Evolutionary conservation across 2,888 invertebrate genomes (phyloP), one percentile per base, ranked within the genome.

Genomic region (Pollenia amentaria): DNA sequence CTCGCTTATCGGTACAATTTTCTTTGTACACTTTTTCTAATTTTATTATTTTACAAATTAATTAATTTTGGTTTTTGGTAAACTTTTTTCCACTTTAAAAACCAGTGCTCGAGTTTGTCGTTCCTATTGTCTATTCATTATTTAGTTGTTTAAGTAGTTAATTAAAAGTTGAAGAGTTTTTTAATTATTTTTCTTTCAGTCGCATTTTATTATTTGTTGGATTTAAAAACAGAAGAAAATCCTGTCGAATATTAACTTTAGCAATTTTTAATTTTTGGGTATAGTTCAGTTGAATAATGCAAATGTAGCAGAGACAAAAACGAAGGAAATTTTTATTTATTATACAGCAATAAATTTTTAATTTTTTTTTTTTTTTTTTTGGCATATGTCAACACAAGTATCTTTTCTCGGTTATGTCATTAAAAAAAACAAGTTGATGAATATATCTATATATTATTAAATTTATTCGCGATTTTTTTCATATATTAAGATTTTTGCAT

Each of bases 81-180:
- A 69, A 53, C 29, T 48, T 51, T 40, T 48, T 53, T 11, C 1
- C 53, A 38, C 69, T 69, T 48, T 4, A 3, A 14, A 21, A 67
- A 46, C 29, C n/a, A n/a, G 67, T 21, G 11, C 11, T 16, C 38
- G 42, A 55, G 12, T 29, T n/a, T 8, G n/a, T 21, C 29, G 7
- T 18, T 12, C 51, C 29, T 55, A 9, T 64, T 57, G n/a, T 14
- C 65, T 48, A 12, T 57, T 77, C 29, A 67, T 76, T 55, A 76
- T 76, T 46, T 53, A 76, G 42, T 46, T 44, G 42, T 77, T 77
- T 77, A 53, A 44, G 53, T 55, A 44, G 77, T 77, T 77, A 77
- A 77, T 77, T 77, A 77, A 77, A 67, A 65, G 55, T 57, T 77
- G 65, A 77, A 44, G 67, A 67, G 44, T 77, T 67, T 77, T 55